These are phyloP conservation scores for Venturia canescens DNA, from an alignment of 1,140 invertebrate genomes.

Conservation along the genomic window DNA sequence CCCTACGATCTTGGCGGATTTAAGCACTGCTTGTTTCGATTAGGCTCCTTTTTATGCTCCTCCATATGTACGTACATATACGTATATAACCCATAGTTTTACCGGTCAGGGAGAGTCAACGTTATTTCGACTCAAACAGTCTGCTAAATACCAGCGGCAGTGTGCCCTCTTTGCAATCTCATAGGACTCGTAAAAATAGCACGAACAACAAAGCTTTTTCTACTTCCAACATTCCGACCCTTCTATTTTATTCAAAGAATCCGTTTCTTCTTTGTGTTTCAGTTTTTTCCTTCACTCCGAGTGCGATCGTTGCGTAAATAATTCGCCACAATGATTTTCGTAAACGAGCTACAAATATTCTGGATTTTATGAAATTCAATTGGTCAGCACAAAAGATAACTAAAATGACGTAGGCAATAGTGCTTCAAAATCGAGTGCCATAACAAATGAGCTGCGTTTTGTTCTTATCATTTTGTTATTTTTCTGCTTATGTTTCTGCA, in stretches of 20 bases:
- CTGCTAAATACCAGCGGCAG: not conserved
- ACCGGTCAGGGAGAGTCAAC: not conserved
- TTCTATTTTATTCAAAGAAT: conserved; percentile 46
- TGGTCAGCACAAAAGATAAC: too few species aligned
- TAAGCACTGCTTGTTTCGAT: not conserved
- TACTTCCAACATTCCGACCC: conserved; percentile 20
- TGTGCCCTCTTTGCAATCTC: not conserved
- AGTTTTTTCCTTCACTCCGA: too few species aligned
- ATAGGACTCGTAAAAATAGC: conserved; percentile 4
- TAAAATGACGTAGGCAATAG: too few species aligned
- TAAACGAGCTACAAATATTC: too few species aligned
- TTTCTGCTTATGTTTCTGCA: too few species aligned
- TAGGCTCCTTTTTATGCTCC: not conserved
- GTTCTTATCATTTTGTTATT: too few species aligned
- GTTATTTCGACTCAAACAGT: not conserved
- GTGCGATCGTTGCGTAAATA: too few species aligned
- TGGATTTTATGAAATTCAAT: too few species aligned
- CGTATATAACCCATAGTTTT: not conserved
- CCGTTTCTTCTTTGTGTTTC: too few species aligned
- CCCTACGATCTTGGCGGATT: not conserved
- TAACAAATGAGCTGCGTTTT: too few species aligned
- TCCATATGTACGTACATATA: not conserved
- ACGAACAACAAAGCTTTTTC: not conserved
- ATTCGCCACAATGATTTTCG: too few species aligned
- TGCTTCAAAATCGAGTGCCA: too few species aligned